Base-by-base conservation (phyloP, 2,888 invertebrate genomes). In the Drosophila multiciliata region DNA sequence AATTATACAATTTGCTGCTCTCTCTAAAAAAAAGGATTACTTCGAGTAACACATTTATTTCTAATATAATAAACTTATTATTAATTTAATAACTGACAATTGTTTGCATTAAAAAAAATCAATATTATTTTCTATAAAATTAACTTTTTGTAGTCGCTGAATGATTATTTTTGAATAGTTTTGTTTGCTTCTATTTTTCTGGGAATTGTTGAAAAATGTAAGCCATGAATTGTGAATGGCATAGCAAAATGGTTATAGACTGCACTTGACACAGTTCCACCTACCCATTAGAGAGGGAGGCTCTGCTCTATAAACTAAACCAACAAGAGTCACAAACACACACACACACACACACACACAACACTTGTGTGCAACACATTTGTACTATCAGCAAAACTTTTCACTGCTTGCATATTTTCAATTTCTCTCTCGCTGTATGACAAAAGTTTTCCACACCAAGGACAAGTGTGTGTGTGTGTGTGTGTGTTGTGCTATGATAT, bases 391-490 rank as follows among this genome's bases (percentile, higher is more conserved):
- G 78, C 61, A 73, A 78, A 83, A 87, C 40, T 88, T 86, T 83
- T 66, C 66, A 69, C 59, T 67, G 78, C 70, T 65, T 87, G 82
- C 78, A 88, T 85, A 88, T 88, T 88, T 88, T 87, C 84, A 88
- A 88, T 83, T 85, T 87, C 72, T 29, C 72, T 33, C 38, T 67
- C 48, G 74, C 67, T 55, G 55, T 71, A 80, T 63, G 67, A 88
- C 78, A 88, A 86, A 84, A 84, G 81, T 88, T 88, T 80, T 76
- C 60, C 80, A 85, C 87, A 70, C 82, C 88, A 85, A 85, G 85
- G 85, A 87, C 85, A 85, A 88, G 85, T 70, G 23, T 42, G 54
- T 52, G 20, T 65, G 55, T 36, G 12, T 66, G 59, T 68, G 50
- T 66, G 5, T 59, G 26, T 36, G 66, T 40, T 68, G 64, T 67